A percentile compares a stretch with the other conserved stretches of the same genome.
Evolutionary conservation across 2,113 vertebrate genomes (phyloP).

Genomic region (Odontesthes bonariensis): DNA sequence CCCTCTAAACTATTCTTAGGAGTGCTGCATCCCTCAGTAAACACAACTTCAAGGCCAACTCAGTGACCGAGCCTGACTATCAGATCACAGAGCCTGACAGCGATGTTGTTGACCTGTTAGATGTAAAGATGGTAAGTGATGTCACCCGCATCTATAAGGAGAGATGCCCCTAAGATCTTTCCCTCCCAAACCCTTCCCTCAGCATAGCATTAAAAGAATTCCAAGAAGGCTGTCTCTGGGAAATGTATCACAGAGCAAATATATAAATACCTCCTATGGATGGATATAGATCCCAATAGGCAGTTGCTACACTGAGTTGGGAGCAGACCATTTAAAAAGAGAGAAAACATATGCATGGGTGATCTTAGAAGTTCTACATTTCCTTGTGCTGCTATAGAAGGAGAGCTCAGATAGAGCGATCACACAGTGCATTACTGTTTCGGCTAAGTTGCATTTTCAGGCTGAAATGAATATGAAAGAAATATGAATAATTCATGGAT

Average conservation of each 20-base stretch:
- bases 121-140: constrained; percentile 60
- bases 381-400: constrained; percentile 52
- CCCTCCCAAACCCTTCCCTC: constrained; percentile 24
- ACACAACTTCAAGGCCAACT: constrained; percentile 28
- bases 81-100: constrained; percentile 26
- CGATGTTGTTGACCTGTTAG: constrained; percentile 48
- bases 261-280: constrained; percentile 69
- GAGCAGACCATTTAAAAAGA: constrained; percentile 48
- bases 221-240: constrained; percentile 37
- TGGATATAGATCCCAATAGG: constrained; percentile 40
- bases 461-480: background rate
- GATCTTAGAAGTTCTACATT: constrained; percentile 48
- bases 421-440: constrained; percentile 23
- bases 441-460: constrained; percentile 20
- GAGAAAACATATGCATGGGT: constrained; percentile 49
- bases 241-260: constrained; percentile 63
- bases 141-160: constrained; percentile 71
- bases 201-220: constrained; percentile 45
- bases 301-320: constrained; percentile 56
- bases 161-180: constrained; percentile 14
- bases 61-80: constrained; percentile 31
- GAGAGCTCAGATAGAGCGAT: constrained; percentile 26
- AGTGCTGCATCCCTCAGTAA: constrained; percentile 12
- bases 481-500: constrained; percentile 54
- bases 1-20: constrained; percentile 23